These are phyloP conservation scores for Rutpela maculata DNA, from an alignment of 2,888 invertebrate species.

Conservation along the genomic window DNA sequence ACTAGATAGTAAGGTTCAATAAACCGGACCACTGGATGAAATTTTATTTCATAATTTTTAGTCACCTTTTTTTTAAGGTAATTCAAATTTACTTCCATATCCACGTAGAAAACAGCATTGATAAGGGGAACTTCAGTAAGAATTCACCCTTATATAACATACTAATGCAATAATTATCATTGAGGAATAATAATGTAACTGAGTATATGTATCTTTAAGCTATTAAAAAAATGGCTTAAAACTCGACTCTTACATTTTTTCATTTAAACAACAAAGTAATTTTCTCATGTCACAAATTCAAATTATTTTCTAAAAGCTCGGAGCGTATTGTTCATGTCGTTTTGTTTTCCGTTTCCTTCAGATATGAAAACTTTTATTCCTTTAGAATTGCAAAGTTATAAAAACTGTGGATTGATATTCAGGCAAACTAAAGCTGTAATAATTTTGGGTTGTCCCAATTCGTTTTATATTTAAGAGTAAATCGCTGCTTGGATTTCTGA, in stretches of 20 bases:
- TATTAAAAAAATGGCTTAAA: too few relatives aligned
- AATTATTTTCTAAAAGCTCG: conserved; percentile 30
- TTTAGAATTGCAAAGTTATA: conserved; percentile 11
- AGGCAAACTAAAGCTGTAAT: conserved; percentile 32
- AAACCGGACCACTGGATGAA: too few relatives aligned
- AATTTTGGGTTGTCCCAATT: conserved; percentile 36
- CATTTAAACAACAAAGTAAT: conserved; percentile 34
- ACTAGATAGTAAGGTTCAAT: too few relatives aligned
- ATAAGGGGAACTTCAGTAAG: too few relatives aligned
- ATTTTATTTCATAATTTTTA: too few relatives aligned
- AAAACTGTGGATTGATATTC: conserved; percentile 35
- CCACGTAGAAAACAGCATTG: too few relatives aligned
- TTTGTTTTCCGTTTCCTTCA: conserved; percentile 20
- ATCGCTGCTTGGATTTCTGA: conserved; percentile 53
- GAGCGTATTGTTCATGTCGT: conserved; percentile 14
- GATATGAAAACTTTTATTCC: conserved; percentile 40
- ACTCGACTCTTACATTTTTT: not conserved
- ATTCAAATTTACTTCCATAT: too few relatives aligned
- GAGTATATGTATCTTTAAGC: too few relatives aligned
- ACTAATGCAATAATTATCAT: too few relatives aligned
- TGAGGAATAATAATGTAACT: too few relatives aligned
- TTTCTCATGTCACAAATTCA: conserved; percentile 10
- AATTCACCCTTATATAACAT: too few relatives aligned
- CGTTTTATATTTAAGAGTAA: conserved; percentile 42
- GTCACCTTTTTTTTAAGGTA: too few relatives aligned